These are phyloP conservation scores for Margaritifera margaritifera DNA, from an alignment of 2,888 invertebrate species.

Conservation along the genomic window DNA sequence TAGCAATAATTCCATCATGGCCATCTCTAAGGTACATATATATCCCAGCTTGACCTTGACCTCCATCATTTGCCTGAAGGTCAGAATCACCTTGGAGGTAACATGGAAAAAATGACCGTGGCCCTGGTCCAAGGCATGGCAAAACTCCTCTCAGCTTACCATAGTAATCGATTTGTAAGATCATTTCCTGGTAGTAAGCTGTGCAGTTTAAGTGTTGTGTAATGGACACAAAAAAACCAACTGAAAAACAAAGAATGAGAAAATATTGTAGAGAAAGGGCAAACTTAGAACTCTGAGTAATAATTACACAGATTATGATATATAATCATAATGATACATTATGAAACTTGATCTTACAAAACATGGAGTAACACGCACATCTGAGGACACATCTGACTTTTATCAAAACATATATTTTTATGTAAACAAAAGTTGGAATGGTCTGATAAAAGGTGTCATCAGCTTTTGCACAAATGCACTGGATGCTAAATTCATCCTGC, in stretches of 20 bases:
- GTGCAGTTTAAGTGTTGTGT: slow-evolving; percentile 12
- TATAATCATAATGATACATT: too few relatives aligned
- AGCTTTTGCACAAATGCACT: too few relatives aligned
- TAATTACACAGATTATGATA: too few relatives aligned
- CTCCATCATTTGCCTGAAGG: slow-evolving; percentile 3
- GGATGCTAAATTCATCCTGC: too few relatives aligned
- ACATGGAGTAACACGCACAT: too few relatives aligned
- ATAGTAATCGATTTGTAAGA: slow-evolving; percentile 35
- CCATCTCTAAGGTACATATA: slow-evolving; percentile 50
- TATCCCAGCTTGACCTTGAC: slow-evolving; percentile 28
- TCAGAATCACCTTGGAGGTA: slow-evolving; percentile 35
- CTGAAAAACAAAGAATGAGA: slow-evolving; percentile 17
- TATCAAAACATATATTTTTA: too few relatives aligned
- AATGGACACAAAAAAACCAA: slow-evolving; percentile 26
- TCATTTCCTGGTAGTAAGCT: slow-evolving; percentile 38
- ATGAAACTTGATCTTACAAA: too few relatives aligned
- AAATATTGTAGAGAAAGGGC: background rate
- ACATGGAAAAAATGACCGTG: slow-evolving; percentile 41
- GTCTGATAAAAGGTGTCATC: too few relatives aligned
- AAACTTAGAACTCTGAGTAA: background rate
- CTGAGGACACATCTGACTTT: too few relatives aligned
- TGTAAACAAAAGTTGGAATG: too few relatives aligned
- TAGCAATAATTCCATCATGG: slow-evolving; percentile 42
- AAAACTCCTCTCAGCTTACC: slow-evolving; percentile 42
- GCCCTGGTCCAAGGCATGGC: slow-evolving; percentile 46